Base-by-base conservation (phyloP, 2,797 vertebrate genomes). In the Neopelma chrysocephalum region DNA sequence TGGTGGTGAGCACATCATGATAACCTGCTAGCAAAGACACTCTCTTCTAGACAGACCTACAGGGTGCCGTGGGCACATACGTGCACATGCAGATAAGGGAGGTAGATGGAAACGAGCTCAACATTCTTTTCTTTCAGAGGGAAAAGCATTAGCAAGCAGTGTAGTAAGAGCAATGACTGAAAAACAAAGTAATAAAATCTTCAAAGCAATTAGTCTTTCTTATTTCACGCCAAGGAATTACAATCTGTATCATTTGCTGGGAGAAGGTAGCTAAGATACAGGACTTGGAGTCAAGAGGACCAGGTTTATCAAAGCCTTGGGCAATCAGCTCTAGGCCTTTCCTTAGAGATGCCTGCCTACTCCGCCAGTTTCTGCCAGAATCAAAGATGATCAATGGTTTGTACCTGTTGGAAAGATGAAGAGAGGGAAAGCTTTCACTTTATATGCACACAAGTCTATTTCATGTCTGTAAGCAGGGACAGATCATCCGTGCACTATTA, bases 51-150 rank as follows among this genome's bases (percentile, higher is more conserved):
- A 1, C 19, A 77, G 62, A 75, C 45, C 56, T 73, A 11, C 0
- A 47, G 0, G 38, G 54, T 53, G 11, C 80, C 16, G 1, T 0
- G 0, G 12, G 34, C 50, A 27, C 14, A 32, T 66, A 78, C 0
- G 0, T 66, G 64, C 32, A 54, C 0, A 0, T 43, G 57, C 27
- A 71, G 57, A 78, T 54, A 83, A 82, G 17, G 42, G 34, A 82
- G n/a, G 45, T 1, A 62, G 56, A 69, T 31, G 26, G 64, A 83
- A 87, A 91, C 0, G 1, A 68, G 70, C 34, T 90, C 47, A 72
- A 22, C 2, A 0, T 29, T 47, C 22, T 66, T 61, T 64, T 78
- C 50, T 77, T 53, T 68, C 27, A 47, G 22, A 73, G 38, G 17
- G 32, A 91, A 95, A 80, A n/a, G 23, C 34, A 77, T 60, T 64